Base-by-base conservation (phyloP, 2,797 vertebrate genomes). In the Gastrophryne carolinensis region DNA sequence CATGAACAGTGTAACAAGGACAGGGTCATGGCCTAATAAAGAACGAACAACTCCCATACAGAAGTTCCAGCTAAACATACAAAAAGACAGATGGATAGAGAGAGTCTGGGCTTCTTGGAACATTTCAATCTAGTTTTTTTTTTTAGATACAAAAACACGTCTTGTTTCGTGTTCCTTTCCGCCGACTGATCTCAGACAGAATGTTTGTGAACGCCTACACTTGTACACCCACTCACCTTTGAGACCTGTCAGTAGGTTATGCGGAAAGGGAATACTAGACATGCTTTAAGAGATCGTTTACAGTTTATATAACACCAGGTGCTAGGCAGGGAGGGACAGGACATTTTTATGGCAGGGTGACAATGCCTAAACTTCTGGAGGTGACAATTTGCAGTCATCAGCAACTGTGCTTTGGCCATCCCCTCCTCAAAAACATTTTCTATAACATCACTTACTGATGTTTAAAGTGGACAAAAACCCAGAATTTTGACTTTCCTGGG, bases 191-290 rank as follows among this genome's bases (percentile, higher is more conserved):
- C 52, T 44, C 71, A 64, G 26, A 35, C 71, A 65, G 71, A 41
- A 65, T 50, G 75, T 56, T 78, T 72, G 67, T 72, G 56, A 52
- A 68, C 60, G 57, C 70, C 75, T 64, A 78, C 75, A 78, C 52
- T 50, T 32, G 8, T 60, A 65, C 75, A 24, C 75, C 68, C 61
- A 78, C 75, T 78, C 68, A 52, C 68, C 68, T 60, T 21, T 60
- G 75, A 66, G 68, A 72, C 75, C 68, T 66, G 75, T 61, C 75
- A 72, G 72, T 72, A 78, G 68, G 68, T 66, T 66, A 60, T 49
- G 47, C 53, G 39, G 50, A 50, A 56, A 72, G 52, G 56, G 75
- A 78, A 72, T 53, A 72, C 47, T 72, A 78, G 61, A 72, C 66
- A 65, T 57, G 49, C 68, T 72, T 60, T 64, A 72, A 71, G 75